Percentiles rank a stretch among this genome's conserved stretches.
phyloP scores from a whole-genome alignment of 1,140 invertebrate species.

The Drosophila simulans region DNA sequence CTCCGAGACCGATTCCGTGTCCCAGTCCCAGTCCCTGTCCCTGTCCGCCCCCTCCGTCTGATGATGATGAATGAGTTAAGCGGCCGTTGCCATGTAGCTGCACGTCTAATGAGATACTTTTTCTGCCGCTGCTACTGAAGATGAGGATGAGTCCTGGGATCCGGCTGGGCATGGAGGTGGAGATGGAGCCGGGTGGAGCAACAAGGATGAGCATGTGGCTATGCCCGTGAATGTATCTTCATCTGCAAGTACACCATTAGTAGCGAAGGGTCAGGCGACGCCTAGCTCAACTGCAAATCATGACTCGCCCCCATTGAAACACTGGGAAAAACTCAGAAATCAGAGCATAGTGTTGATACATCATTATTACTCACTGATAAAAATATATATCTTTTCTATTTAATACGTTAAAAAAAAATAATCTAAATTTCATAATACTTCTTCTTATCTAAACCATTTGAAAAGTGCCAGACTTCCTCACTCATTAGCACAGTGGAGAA shows the following conservation, averaged over 20 bases:
- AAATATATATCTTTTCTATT: too few species aligned
- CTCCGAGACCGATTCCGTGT: neutral
- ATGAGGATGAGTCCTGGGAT: conserved; percentile 3
- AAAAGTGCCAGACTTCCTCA: neutral
- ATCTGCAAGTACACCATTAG: conserved; percentile 51
- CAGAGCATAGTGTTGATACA: too few species aligned
- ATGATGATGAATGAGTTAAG: conserved; percentile 82
- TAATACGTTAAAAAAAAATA: too few species aligned
- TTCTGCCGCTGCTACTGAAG: conserved; percentile 37
- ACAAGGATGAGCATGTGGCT: conserved; percentile 3
- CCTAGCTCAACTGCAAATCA: conserved; percentile 57
- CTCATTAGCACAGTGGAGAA: conserved; percentile 16
- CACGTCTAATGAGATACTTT: conserved; percentile 80
- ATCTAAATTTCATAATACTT: too few species aligned
- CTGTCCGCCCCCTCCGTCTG: conserved; percentile 31
- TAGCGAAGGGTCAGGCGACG: conserved; percentile 32
- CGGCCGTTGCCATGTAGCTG: conserved; percentile 74
- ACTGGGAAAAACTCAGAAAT: neutral
- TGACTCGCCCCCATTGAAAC: conserved; percentile 18
- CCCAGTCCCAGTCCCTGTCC: conserved; percentile 2
- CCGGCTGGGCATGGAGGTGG: neutral
- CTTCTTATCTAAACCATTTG: too few species aligned
- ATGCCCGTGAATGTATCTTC: conserved; percentile 43
- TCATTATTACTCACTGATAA: too few species aligned
- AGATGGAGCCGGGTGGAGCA: neutral